Percentiles rank a stretch among this genome's conserved stretches.
These are phyloP conservation scores for Acleris literana DNA, from an alignment of 2,888 invertebrate genomes.

Conservation along the genomic window DNA sequence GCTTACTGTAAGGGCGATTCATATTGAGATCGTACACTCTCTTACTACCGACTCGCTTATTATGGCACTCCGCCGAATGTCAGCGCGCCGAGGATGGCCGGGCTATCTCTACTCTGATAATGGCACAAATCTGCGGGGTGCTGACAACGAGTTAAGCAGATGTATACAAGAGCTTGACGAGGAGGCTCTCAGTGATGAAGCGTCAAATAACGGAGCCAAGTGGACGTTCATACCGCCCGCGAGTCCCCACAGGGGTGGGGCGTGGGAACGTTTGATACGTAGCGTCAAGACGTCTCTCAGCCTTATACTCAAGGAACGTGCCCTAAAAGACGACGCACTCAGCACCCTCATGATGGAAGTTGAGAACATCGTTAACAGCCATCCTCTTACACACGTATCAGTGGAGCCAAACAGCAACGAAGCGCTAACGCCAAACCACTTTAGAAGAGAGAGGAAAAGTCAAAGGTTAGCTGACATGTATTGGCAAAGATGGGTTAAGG, in stretches of 20 bases:
- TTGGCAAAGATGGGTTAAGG: constrained; percentile 38
- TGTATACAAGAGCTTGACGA: constrained; percentile 6
- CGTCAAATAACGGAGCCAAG: not conserved
- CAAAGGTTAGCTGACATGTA: constrained; percentile 36
- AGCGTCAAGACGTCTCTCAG: not conserved
- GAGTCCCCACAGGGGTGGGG: constrained; percentile 1
- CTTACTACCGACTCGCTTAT: constrained; percentile 18
- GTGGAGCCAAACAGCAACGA: constrained; percentile 41
- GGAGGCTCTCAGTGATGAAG: not conserved
- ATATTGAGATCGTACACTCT: constrained; percentile 36
- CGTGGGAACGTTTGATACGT: constrained; percentile 2
- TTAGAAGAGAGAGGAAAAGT: constrained; percentile 32
- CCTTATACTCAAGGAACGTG: not conserved
- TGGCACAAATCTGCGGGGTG: constrained; percentile 39
- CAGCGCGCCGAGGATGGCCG: constrained; percentile 37
- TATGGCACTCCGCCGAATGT: constrained; percentile 32
- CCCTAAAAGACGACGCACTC: not conserved
- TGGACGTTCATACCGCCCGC: constrained; percentile 1
- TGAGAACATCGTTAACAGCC: constrained; percentile 2
- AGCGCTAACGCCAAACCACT: constrained; percentile 43
- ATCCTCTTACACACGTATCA: constrained; percentile 44
- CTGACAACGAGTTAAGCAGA: constrained; percentile 32
- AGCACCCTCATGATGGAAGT: not conserved
- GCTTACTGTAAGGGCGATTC: constrained; percentile 40
- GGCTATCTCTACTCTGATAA: constrained; percentile 35